These are phyloP conservation scores for Brachyopa scutellaris DNA, from an alignment of 2,888 invertebrate genomes.

Conservation along the genomic window DNA sequence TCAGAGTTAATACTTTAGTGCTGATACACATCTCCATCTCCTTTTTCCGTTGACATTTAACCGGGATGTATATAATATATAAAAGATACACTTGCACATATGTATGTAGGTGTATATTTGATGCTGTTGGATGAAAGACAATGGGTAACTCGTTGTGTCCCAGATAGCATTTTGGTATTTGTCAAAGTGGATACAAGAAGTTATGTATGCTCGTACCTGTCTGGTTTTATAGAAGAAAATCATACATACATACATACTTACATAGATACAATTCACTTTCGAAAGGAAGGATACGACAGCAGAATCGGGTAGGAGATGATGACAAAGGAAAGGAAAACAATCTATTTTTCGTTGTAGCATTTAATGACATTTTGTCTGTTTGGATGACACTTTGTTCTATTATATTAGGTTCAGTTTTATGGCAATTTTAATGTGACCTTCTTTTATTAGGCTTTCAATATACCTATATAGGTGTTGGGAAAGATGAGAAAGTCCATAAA, in stretches of 20 bases:
- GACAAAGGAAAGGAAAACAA: constrained; percentile 4
- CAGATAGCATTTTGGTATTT: constrained; percentile 30
- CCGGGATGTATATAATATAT: neutral
- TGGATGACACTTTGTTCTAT: constrained; percentile 22
- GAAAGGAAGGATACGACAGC: too few species aligned
- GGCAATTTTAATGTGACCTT: constrained; percentile 14
- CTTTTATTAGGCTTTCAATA: too few species aligned
- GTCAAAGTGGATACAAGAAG: constrained; percentile 6
- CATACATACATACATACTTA: neutral
- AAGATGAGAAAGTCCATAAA: neutral
- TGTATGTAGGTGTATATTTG: too few species aligned
- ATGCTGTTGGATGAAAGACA: constrained; percentile 25
- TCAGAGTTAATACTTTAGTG: neutral
- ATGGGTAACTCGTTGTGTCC: constrained; percentile 34
- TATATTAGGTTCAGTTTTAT: too few species aligned
- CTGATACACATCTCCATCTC: constrained; percentile 2
- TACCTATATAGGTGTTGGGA: too few species aligned
- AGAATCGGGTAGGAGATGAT: neutral
- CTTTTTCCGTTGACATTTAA: constrained; percentile 9
- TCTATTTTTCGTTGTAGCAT: constrained; percentile 1
- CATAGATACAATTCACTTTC: too few species aligned
- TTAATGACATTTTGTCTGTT: constrained; percentile 17
- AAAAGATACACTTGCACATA: neutral
- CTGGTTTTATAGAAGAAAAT: neutral
- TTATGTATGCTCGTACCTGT: constrained; percentile 19